Percentiles rank a stretch among this genome's conserved stretches.
These are phyloP conservation scores for Periplaneta americana DNA, from an alignment of 1,140 invertebrate species.

Conservation along the genomic window DNA sequence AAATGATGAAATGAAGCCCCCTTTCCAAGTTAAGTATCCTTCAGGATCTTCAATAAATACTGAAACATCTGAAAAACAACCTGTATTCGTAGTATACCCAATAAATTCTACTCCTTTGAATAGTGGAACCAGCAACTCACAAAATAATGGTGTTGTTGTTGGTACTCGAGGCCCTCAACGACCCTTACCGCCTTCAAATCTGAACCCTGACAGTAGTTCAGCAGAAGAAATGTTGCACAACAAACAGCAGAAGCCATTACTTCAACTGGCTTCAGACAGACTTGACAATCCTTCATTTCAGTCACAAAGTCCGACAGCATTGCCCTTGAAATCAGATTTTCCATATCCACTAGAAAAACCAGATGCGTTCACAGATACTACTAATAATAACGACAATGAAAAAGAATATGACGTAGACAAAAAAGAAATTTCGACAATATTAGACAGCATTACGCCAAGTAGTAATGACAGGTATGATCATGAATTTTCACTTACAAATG, in stretches of 20 bases:
- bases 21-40: background rate
- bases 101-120: conserved; percentile 40
- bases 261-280: conserved; percentile 34
- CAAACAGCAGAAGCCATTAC: conserved; percentile 35
- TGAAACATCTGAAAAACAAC: conserved; percentile 19
- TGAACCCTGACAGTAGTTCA: conserved; percentile 31
- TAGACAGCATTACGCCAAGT: background rate
- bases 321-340: conserved; percentile 37
- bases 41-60: background rate
- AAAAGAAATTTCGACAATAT: background rate
- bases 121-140: conserved; percentile 39
- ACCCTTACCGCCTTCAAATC: conserved; percentile 47
- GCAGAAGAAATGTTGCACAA: conserved; percentile 31
- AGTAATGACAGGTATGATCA: background rate
- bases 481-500: background rate
- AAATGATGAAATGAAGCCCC: background rate
- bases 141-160: conserved; percentile 46
- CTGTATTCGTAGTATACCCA: conserved; percentile 60
- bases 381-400: background rate
- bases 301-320: background rate
- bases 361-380: background rate
- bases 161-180: conserved; percentile 47
- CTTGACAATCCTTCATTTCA: conserved; percentile 24
- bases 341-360: conserved; percentile 49
- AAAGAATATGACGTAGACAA: background rate